Evolutionary conservation across 2,113 vertebrate species (phyloP).

Genomic region (Pseudorectes ferrugineus): DNA sequence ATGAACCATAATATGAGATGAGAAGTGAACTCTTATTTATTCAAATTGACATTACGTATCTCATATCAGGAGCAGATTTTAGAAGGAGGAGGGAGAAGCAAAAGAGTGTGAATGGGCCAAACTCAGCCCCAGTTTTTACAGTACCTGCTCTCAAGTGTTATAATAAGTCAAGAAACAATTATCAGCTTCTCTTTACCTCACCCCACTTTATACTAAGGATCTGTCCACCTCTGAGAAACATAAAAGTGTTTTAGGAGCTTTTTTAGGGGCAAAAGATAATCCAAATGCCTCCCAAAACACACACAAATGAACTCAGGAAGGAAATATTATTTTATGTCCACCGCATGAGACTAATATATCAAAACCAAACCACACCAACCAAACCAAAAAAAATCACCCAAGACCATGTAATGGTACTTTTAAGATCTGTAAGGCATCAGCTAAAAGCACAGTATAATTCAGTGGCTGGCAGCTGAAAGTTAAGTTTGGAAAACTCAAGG

Average conservation of each 20-base stretch:
- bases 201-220: neutral
- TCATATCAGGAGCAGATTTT: neutral
- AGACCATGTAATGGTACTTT: fast-evolving
- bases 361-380: neutral
- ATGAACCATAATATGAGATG: neutral
- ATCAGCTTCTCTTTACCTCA: neutral
- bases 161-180: neutral
- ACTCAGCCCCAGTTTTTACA: neutral
- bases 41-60: neutral
- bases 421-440: neutral
- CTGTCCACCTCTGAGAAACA: neutral
- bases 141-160: neutral
- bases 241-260: neutral
- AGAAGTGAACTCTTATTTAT: neutral
- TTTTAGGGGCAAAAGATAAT: neutral
- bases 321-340: neutral
- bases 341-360: neutral
- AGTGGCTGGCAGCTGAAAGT: neutral
- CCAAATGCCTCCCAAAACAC: neutral
- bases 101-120: neutral
- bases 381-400: neutral
- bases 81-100: neutral
- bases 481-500: neutral
- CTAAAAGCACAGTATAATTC: neutral
- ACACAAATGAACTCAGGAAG: neutral